Evolutionary conservation across 2,888 invertebrate genomes (phyloP).

Genomic region (Torymus auratus): DNA sequence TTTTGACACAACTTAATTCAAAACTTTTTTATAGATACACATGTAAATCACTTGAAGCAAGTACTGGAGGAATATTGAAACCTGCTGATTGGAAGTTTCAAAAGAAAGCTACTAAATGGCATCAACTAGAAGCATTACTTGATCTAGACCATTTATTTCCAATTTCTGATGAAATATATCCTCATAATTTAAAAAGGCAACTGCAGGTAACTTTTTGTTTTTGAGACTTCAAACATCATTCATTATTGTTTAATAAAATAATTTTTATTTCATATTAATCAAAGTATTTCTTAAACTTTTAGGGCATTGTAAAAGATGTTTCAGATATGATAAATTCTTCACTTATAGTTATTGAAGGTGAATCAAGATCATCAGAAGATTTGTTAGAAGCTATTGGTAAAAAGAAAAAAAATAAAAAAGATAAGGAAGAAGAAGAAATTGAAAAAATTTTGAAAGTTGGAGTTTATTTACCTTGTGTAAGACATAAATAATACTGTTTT

Average conservation of each 20-base stretch:
- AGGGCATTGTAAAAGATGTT: slow-evolving; percentile 81
- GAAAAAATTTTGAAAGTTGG: slow-evolving; percentile 80
- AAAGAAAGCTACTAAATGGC: slow-evolving; percentile 85
- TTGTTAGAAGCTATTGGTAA: slow-evolving; percentile 82
- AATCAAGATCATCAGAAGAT: slow-evolving; percentile 81
- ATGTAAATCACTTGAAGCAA: slow-evolving; percentile 82
- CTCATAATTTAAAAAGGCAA: slow-evolving; percentile 82
- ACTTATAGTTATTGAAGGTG: slow-evolving; percentile 86
- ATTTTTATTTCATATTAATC: not conserved
- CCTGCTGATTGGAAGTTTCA: slow-evolving; percentile 88
- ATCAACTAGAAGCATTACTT: slow-evolving; percentile 85
- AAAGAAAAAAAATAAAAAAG: slow-evolving; percentile 79
- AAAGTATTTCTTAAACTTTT: slow-evolving; percentile 60
- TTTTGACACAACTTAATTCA: not conserved
- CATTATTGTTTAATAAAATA: no score
- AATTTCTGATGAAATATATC: slow-evolving; percentile 81
- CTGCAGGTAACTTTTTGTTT: slow-evolving; percentile 79
- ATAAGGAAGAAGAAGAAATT: slow-evolving; percentile 66
- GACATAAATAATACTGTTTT: slow-evolving; percentile 67
- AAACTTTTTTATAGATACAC: slow-evolving; percentile 76
- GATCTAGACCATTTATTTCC: slow-evolving; percentile 87
- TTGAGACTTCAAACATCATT: no score
- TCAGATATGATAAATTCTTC: slow-evolving; percentile 81
- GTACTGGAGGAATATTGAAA: slow-evolving; percentile 78
- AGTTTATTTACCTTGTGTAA: slow-evolving; percentile 85